phyloP scores from a whole-genome alignment of 2,113 vertebrate species.

The Arothron firmamentum region DNA sequence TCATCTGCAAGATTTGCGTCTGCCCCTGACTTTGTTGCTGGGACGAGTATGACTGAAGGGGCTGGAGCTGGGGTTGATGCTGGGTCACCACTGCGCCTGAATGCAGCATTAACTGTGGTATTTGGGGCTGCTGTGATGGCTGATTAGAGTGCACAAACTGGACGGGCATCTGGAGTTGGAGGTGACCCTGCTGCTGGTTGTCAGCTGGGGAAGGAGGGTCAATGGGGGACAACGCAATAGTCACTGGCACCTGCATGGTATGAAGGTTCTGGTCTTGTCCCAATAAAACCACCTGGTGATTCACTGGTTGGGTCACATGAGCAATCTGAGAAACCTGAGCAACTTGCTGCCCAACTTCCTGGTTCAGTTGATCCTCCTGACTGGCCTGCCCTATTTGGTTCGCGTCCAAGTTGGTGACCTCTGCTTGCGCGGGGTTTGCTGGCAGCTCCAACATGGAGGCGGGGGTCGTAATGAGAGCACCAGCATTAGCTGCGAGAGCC shows the following conservation, averaged over 20 bases:
- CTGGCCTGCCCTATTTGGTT: conserved; percentile 35
- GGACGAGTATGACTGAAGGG: conserved; percentile 56
- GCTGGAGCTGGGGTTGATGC: conserved; percentile 66
- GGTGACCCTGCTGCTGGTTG: conserved; percentile 68
- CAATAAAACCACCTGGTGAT: conserved; percentile 71
- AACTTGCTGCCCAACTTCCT: conserved; percentile 58
- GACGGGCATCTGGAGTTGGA: conserved; percentile 75
- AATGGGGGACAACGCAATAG: conserved; percentile 70
- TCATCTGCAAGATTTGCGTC: conserved; percentile 73
- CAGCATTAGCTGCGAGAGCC: conserved; percentile 93
- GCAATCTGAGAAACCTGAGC: conserved; percentile 61
- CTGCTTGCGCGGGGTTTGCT: conserved; percentile 42
- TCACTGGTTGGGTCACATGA: conserved; percentile 59
- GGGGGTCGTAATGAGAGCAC: conserved; percentile 90
- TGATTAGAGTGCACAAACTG: conserved; percentile 67
- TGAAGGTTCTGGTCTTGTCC: conserved; percentile 73
- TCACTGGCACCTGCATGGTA: conserved; percentile 74
- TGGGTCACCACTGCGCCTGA: conserved; percentile 56
- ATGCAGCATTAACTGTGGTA: conserved; percentile 70
- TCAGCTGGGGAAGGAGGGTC: conserved; percentile 56
- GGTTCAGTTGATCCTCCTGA: conserved; percentile 70
- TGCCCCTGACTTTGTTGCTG: conserved; percentile 67
- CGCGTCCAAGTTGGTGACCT: conserved; percentile 56
- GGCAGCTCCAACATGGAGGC: conserved; percentile 78
- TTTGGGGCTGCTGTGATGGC: conserved; percentile 66